Percentiles rank a stretch among this genome's conserved stretches.
phyloP scores from a whole-genome alignment of 1,140 invertebrate genomes.

The Agrypnia vestita region DNA sequence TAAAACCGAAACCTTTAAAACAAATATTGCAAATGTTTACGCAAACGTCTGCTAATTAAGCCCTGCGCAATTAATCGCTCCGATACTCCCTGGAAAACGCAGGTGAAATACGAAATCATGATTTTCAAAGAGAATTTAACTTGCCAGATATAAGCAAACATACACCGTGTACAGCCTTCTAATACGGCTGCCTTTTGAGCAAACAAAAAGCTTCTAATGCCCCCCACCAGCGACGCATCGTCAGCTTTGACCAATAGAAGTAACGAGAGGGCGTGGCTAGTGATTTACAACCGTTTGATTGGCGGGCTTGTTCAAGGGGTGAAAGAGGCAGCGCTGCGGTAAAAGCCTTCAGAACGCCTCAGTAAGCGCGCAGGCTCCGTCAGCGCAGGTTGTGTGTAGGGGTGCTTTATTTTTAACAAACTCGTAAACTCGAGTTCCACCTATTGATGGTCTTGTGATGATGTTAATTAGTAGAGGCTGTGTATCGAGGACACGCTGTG shows the following conservation, averaged over 20 bases:
- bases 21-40: too few relatives aligned
- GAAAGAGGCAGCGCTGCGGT: slow-evolving; percentile 2
- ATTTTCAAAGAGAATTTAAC: background rate
- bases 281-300: background rate
- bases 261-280: background rate
- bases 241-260: background rate
- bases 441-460: background rate
- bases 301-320: slow-evolving; percentile 9
- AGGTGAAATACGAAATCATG: slow-evolving; percentile 20
- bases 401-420: too few relatives aligned
- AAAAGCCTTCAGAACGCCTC: slow-evolving; percentile 9
- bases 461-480: too few relatives aligned
- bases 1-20: too few relatives aligned
- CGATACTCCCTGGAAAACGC: slow-evolving; percentile 8
- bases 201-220: slow-evolving; percentile 34
- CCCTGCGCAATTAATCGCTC: background rate
- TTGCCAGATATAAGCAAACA: background rate
- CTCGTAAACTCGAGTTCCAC: too few relatives aligned
- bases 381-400: too few relatives aligned
- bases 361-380: slow-evolving; percentile 1
- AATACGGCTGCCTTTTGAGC: slow-evolving; percentile 4
- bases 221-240: slow-evolving; percentile 29
- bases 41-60: background rate
- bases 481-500: too few relatives aligned
- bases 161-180: background rate